Evolutionary conservation across 2,797 vertebrate genomes (phyloP), one percentile per base, ranked within the genome.

Genomic region (Varecia variegata): DNA sequence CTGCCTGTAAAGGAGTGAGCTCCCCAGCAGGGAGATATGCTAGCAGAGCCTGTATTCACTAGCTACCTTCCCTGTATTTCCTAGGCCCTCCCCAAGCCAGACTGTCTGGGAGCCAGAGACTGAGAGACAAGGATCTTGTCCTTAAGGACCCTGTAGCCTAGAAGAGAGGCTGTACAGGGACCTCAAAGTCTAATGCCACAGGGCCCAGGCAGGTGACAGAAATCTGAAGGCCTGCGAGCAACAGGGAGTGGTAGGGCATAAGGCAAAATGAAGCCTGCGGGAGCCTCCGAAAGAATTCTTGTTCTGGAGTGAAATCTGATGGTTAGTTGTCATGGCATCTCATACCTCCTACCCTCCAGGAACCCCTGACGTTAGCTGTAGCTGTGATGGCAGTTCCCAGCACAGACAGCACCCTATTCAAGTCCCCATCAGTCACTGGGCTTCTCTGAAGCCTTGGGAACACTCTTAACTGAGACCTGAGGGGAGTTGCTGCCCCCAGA

Each of bases 1-100:
- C 96, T 60, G 82, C 30, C 70, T 92, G n/a, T 73, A 47, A 74
- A 73, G 82, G 79, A 62, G 38, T 86, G 88, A 96, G 95, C 65
- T 92, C 43, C 14, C 23, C 47, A 54, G 60, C 83, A 15, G 32
- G 23, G 74, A 21, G 74, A 70, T 38, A 50, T 40, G 54, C 47
- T 83, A 85, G 58, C 79, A 27, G 47, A 62, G 32, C 70, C 40
- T 38, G 6, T 10, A 7, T 43, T 60, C 52, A 40, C 27, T 17
- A 40, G 86, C 43, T 7, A 35, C 40, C 15, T 15, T 65, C 62
- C 7, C 62, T 62, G 32, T 15, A 8, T 84, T 62, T 62, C 15
- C 20, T 9, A 30, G 73, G 47, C 9, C 35, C 13, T 30, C 5
- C 35, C 52, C 2, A 0, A 12, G 43, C n/a, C 68, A 23, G 65